Conservation (phyloP, 2,113 vertebrate species). For the Heterotis niloticus region DNA sequence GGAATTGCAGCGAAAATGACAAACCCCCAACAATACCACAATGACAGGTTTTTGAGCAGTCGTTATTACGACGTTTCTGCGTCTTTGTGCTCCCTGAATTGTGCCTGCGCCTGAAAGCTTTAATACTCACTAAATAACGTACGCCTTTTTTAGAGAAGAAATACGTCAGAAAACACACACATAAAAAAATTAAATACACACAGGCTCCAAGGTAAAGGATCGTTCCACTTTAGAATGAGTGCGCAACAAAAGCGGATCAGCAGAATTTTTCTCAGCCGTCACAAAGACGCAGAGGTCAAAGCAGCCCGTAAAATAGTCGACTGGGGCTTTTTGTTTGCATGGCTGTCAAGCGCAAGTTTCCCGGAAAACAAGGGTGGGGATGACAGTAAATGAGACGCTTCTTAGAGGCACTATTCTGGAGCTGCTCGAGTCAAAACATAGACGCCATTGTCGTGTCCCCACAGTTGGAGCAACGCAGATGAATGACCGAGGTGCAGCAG, state of each 20-base stretch:
- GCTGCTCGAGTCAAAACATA: background rate
- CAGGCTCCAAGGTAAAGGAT: slow-evolving; percentile 37
- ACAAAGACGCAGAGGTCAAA: slow-evolving; percentile 13
- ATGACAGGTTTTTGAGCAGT: slow-evolving; percentile 54
- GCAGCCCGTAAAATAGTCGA: too few species aligned
- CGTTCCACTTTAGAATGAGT: slow-evolving; percentile 39
- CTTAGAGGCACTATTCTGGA: background rate
- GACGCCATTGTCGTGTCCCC: background rate
- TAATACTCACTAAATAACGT: slow-evolving; percentile 49
- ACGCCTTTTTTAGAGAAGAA: slow-evolving; percentile 47
- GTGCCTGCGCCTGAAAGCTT: slow-evolving; percentile 45
- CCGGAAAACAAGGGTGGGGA: background rate
- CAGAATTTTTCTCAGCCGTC: slow-evolving; percentile 24
- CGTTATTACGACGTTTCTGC: slow-evolving; percentile 47
- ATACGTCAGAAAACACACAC: slow-evolving; percentile 24
- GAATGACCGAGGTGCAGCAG: background rate
- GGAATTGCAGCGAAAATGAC: slow-evolving; percentile 64
- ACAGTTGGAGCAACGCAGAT: background rate
- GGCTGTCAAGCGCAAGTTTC: background rate
- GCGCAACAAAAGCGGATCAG: slow-evolving; percentile 34
- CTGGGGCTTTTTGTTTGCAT: background rate
- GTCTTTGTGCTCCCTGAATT: slow-evolving; percentile 43
- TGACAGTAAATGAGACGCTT: background rate
- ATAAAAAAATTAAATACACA: slow-evolving; percentile 9
- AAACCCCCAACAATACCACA: slow-evolving; percentile 49